Base-by-base conservation (phyloP, 2,797 vertebrate genomes). In the Notolepis coatsorum region DNA sequence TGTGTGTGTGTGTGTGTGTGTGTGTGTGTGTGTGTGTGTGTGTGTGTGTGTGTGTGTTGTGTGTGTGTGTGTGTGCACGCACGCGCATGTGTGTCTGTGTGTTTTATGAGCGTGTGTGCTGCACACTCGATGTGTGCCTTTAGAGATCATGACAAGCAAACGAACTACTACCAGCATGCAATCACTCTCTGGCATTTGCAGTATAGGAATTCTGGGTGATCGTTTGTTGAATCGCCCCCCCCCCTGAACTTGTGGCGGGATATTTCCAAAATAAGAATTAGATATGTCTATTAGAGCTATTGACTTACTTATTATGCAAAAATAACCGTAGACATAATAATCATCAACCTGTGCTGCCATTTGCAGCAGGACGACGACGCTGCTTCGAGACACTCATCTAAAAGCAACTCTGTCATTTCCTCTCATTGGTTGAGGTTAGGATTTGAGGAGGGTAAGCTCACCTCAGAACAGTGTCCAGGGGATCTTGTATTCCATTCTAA, bases 151-250 rank as follows among this genome's bases (percentile, higher is more conserved):
- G 75, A 89, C 90, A 92, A 88, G 91, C 90, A 91, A 88, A 91
- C 85, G 88, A 27, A 45, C 84, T 83, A 79, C 87, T 80, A 87
- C 81, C 61, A 71, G 82, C 92, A 93, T 93, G 91, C 91, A 92
- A n/a, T 85, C 75, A 89, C 82, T 91, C 76, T 88, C 79, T 86
- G 82, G 88, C 85, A 91, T 89, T 90, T 76, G 88, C 88, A 85
- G 60, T 87, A 89, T 90, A 92, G 90, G 88, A 92, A 91, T 92
- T 92, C 89, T 92, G 90, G 91, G 91, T 83, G 89, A 91, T 46
- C 3, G 25, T 69, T 75, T 65, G 48, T 75, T 65, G 48, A 33
- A 53, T 57, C 18, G 47, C 53, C 7, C 48, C 47, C 10, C 5
- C n/a, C n/a, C n/a, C n/a, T n/a, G n/a, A n/a, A n/a, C n/a, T n/a